Evolutionary conservation across 2,888 invertebrate species (phyloP).

Genomic region (Archips crataeganus): DNA sequence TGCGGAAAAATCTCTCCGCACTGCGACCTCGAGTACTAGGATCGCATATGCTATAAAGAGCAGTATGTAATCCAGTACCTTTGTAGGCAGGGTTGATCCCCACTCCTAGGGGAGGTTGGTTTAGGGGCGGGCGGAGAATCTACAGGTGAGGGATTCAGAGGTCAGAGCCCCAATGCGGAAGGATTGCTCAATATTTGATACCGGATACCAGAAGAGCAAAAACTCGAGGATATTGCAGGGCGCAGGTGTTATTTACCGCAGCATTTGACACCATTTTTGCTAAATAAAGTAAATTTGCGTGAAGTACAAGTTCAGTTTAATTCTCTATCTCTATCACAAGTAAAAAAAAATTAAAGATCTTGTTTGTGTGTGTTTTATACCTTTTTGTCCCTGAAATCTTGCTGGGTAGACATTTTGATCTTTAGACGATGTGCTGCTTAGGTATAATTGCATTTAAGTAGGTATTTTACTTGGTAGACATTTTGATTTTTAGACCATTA

Average conservation of each 20-base stretch:
- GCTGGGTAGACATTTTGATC: too few relatives aligned
- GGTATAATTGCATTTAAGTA: too few relatives aligned
- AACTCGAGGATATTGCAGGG: not conserved
- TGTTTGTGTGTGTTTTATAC: too few relatives aligned
- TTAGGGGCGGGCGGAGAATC: constrained; percentile 19
- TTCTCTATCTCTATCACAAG: too few relatives aligned
- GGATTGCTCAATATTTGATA: constrained; percentile 38
- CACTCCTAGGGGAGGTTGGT: constrained; percentile 8
- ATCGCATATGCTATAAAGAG: constrained; percentile 46
- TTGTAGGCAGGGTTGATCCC: not conserved
- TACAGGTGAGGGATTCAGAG: constrained; percentile 35
- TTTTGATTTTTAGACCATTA: too few relatives aligned
- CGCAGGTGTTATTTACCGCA: too few relatives aligned
- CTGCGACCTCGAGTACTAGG: constrained; percentile 64
- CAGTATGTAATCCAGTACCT: not conserved
- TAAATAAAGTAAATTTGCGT: too few relatives aligned
- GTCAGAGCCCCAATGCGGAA: constrained; percentile 42
- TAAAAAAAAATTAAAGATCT: too few relatives aligned
- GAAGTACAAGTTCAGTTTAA: too few relatives aligned
- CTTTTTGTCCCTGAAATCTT: too few relatives aligned
- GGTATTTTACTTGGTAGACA: too few relatives aligned
- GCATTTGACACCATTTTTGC: not conserved
- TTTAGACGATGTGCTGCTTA: too few relatives aligned
- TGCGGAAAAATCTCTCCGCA: constrained; percentile 72
- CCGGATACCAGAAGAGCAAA: constrained; percentile 18